Evolutionary conservation across 2,888 invertebrate species (phyloP).

Genomic region (Pseudanteris insignis): DNA sequence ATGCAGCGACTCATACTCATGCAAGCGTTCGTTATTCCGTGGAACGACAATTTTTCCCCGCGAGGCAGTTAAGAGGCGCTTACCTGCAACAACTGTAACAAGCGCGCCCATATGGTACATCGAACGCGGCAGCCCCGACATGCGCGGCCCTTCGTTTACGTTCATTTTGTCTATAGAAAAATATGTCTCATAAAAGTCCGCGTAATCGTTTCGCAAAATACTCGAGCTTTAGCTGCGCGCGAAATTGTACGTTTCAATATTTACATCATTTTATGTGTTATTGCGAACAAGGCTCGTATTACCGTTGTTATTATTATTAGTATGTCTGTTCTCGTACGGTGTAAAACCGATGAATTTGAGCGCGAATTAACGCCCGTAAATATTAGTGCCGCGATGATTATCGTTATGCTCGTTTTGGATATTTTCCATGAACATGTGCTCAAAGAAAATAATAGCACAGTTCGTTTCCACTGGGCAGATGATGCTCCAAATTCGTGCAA

Average conservation of each 20-base stretch:
- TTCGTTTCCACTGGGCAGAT: conserved; percentile 5
- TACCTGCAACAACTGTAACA: conserved; percentile 41
- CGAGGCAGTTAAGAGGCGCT: conserved; percentile 40
- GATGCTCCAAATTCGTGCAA: conserved; percentile 21
- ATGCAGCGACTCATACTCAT: conserved; percentile 33
- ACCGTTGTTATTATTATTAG: conserved; percentile 34
- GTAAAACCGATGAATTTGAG: conserved; percentile 31
- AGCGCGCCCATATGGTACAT: conserved; percentile 34
- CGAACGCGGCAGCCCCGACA: conserved; percentile 37
- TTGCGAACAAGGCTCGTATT: conserved; percentile 27
- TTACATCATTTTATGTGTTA: conserved; percentile 39
- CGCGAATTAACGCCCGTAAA: conserved; percentile 34
- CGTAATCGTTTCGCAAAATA: conserved; percentile 41
- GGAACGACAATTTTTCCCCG: conserved; percentile 35
- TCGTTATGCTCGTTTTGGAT: conserved; percentile 29
- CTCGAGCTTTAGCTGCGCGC: conserved; percentile 19
- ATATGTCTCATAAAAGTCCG: conserved; percentile 43
- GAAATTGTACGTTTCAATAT: conserved; percentile 38
- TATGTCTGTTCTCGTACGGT: conserved; percentile 12
- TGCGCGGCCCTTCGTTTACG: conserved; percentile 36
- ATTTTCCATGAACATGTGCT: conserved; percentile 23
- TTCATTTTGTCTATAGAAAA: conserved; percentile 42
- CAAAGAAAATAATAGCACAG: conserved; percentile 32
- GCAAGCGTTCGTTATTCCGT: conserved; percentile 27
- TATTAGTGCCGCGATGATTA: conserved; percentile 39